Percentiles rank a stretch among this genome's conserved stretches.
These are phyloP conservation scores for Sinodicranocentrus sp. DNA, from an alignment of 2,888 invertebrate genomes.

Conservation along the genomic window DNA sequence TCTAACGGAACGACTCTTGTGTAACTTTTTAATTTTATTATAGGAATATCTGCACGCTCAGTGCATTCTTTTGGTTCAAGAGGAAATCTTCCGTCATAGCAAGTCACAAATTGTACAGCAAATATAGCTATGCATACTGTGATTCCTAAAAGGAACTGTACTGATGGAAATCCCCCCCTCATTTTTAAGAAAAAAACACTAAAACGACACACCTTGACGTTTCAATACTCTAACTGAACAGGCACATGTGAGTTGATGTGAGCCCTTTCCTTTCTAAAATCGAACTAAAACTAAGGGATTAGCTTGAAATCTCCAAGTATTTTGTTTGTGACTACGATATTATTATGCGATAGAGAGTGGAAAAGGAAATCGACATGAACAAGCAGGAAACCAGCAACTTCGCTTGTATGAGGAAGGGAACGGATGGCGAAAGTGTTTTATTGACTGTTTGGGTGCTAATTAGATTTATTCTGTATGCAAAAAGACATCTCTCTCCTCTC, in stretches of 20 bases:
- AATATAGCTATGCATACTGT: slow-evolving; percentile 7
- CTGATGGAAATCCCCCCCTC: background rate
- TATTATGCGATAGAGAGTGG: slow-evolving; percentile 31
- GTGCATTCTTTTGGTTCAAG: slow-evolving; percentile 61
- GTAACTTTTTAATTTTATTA: slow-evolving; percentile 69
- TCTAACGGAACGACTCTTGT: slow-evolving; percentile 67
- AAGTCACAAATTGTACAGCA: background rate
- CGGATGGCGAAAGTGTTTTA: slow-evolving; percentile 64
- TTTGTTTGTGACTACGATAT: slow-evolving; percentile 31
- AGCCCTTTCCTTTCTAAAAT: slow-evolving; percentile 48
- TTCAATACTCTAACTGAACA: no score
- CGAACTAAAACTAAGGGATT: slow-evolving; percentile 47
- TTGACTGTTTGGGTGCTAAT: slow-evolving; percentile 70
- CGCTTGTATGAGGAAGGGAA: no score
- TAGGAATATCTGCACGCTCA: slow-evolving; percentile 63
- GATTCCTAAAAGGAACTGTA: slow-evolving; percentile 45
- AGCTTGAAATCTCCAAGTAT: slow-evolving; percentile 30
- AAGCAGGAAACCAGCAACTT: background rate
- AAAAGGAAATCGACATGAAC: slow-evolving; percentile 53
- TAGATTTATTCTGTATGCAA: slow-evolving; percentile 66
- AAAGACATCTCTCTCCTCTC: slow-evolving; percentile 38
- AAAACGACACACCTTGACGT: no score
- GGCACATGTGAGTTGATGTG: background rate
- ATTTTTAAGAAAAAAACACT: background rate
- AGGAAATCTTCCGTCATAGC: slow-evolving; percentile 46